phyloP scores from a whole-genome alignment of 2,113 vertebrate genomes.

The Tachysurus vachellii region DNA sequence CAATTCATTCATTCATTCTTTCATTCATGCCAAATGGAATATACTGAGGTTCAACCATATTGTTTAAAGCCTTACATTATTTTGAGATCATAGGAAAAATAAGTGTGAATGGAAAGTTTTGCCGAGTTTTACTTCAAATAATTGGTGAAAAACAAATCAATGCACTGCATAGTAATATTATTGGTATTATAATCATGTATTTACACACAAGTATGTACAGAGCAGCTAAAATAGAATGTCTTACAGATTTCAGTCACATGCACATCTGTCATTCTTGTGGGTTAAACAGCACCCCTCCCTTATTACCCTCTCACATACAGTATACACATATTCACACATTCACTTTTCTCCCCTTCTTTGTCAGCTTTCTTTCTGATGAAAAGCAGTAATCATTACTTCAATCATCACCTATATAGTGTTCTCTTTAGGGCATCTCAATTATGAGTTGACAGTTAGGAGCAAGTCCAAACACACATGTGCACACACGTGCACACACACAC shows the following conservation, averaged over 20 bases:
- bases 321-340: background rate
- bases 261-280: background rate
- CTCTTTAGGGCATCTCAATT: constrained; percentile 44
- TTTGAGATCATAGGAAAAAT: background rate
- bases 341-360: background rate
- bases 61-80: background rate
- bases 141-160: background rate
- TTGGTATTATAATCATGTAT: background rate
- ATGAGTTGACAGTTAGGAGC: constrained; percentile 50
- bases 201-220: background rate
- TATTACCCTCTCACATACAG: background rate
- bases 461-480: constrained; percentile 42
- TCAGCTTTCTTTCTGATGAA: constrained; percentile 36
- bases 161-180: background rate
- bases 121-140: background rate
- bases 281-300: background rate
- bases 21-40: background rate
- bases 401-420: constrained; percentile 25
- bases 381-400: constrained; percentile 32
- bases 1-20: background rate
- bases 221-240: background rate
- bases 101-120: background rate
- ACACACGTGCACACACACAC: constrained; percentile 47
- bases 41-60: background rate
- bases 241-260: background rate